Base-by-base conservation (phyloP, 2,797 vertebrate species). In the Gallinago nigripennis region DNA sequence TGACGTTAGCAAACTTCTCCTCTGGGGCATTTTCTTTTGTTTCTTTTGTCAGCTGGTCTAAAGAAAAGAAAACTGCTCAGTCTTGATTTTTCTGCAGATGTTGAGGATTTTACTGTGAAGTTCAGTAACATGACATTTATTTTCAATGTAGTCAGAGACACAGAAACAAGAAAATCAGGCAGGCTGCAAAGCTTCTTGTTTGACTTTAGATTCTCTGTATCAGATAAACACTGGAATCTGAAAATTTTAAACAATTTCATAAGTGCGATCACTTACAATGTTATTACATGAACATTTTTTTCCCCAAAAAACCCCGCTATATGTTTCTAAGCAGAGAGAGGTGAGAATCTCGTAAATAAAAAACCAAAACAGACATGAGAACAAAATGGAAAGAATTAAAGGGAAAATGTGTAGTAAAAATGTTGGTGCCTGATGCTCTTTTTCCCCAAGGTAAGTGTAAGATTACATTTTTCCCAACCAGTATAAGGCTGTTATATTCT, bases 1-100 rank as follows among this genome's bases (percentile, higher is more conserved):
- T 96, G 95, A 96, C 69, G 68, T 97, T 95, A 90, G 92, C 91
- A 94, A 86, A 82, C 53, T 80, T 71, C 90, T 94, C 92, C 92
- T 95, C 70, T 76, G 78, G 90, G 92, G 30, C 24, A 28, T 82
- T 90, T 88, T 70, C 86, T 91, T 96, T 95, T 94, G 92, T 97
- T 96, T 94, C 89, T 69, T 79, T 97, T 94, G 90, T 96, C 78
- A 94, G 65, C 54, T 91, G 71, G 31, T 94, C 70, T 87, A 65
- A 95, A 87, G 88, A 90, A 82, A 86, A 88, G 78, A 87, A 53
- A 82, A 82, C 46, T 82, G 39, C 79, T 86, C 69, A 33, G 30
- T 91, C 88, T 65, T 92, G 58, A 82, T 82, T 94, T 93, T 88
- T 81, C 73, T 96, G 91, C 66, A 82, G 76, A 92, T 92, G 64